These are phyloP conservation scores for Enteromius treurensis DNA, from an alignment of 2,797 vertebrate genomes.

Conservation along the genomic window DNA sequence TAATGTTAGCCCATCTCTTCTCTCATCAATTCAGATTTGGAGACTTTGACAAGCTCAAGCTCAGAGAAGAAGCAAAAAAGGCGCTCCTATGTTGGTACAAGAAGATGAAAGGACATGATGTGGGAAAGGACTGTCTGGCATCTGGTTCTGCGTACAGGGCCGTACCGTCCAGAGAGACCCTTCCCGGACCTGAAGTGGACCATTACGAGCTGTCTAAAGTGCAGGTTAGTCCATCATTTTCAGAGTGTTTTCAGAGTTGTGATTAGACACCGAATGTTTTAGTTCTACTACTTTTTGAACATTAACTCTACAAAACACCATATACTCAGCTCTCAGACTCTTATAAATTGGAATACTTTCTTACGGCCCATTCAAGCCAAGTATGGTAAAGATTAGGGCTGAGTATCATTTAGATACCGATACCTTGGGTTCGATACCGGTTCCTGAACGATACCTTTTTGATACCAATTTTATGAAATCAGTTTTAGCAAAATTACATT, in stretches of 20 bases:
- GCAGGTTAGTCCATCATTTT: constrained; percentile 70
- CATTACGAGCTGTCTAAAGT: constrained; percentile 74
- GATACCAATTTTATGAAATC: no score
- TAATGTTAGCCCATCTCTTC: background rate
- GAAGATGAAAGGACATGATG: constrained; percentile 92
- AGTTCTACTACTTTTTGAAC: background rate
- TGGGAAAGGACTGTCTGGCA: constrained; percentile 86
- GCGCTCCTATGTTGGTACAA: constrained; percentile 71
- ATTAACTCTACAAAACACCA: background rate
- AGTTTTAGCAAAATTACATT: no score
- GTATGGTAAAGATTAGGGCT: background rate
- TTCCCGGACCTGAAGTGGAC: constrained; percentile 72
- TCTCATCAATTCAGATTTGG: background rate
- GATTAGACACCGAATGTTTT: background rate
- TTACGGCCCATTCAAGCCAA: background rate
- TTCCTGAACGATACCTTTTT: no score
- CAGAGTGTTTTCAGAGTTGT: background rate
- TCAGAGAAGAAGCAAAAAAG: constrained; percentile 53
- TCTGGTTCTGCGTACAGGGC: constrained; percentile 83
- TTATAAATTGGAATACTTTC: background rate
- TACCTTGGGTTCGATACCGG: no score
- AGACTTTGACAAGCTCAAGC: constrained; percentile 42
- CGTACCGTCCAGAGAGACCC: constrained; percentile 74
- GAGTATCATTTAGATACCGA: no score
- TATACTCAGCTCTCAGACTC: background rate